phyloP scores from a whole-genome alignment of 2,113 vertebrate species.

The Lycaon pictus region DNA sequence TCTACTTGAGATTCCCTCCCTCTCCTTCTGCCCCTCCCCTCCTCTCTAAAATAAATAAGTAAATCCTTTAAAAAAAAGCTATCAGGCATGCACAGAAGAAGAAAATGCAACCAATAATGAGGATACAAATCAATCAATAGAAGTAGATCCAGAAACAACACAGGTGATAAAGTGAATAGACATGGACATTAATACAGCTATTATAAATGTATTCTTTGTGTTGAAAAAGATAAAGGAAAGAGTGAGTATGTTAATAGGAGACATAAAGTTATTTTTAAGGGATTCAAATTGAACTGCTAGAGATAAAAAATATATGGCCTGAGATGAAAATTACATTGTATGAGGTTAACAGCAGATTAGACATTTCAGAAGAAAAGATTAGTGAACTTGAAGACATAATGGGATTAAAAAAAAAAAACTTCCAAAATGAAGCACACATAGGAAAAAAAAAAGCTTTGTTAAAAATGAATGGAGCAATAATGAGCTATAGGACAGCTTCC shows the following conservation, averaged over 20 bases:
- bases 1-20: not conserved
- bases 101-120: not conserved
- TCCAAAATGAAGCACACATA: not conserved
- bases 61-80: not conserved
- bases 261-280: not conserved
- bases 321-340: not conserved
- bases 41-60: not conserved
- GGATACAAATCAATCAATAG: not conserved
- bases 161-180: not conserved
- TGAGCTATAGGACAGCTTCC: not conserved
- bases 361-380: slow-evolving; percentile 4
- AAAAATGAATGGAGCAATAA: not conserved
- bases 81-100: not conserved
- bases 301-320: not conserved
- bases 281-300: not conserved
- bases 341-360: not conserved
- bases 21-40: not conserved
- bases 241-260: not conserved
- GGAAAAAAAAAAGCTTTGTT: not conserved
- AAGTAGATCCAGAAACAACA: not conserved
- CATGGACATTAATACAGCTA: not conserved
- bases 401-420: not conserved
- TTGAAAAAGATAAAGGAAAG: not conserved
- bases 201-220: not conserved
- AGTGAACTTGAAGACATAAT: slow-evolving; percentile 20